Evolutionary conservation across 2,888 invertebrate genomes (phyloP), one percentile per base, ranked within the genome.

Genomic region (Lithophane socia): DNA sequence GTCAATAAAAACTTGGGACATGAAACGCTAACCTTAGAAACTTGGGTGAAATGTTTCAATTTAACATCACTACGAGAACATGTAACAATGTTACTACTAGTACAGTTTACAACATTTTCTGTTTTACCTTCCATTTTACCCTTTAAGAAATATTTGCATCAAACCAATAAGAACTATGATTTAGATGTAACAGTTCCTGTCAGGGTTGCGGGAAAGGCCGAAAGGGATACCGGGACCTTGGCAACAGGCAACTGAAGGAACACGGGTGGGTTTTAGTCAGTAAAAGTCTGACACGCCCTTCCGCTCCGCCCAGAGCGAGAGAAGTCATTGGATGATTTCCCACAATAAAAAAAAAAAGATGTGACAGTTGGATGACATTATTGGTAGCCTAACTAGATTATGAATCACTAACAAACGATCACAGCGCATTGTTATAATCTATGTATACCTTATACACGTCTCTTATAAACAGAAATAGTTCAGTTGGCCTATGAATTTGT

Each of bases 1-100:
- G 72, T 60, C 77, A 74, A 68, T 77, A 79, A 86, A 75, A 78
- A 74, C 66, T 68, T 75, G 63, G 58, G 71, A 66, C 60, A 75
- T 61, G 42, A 73, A 76, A 73, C 24, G 42, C 54, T 66, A 47
- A 67, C 63, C 63, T 42, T n/a, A 44, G 44, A 73, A 82, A 73
- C 54, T 80, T 84, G 16, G 70, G 66, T 61, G 63, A 56, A 76
- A 76, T 73, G 58, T 70, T 76, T 37, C 64, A 76, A n/a, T 83
- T 52, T 71, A 61, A 60, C 42, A 63, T 68, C 16, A 71, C 54
- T 60, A 52, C 21, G 58, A 18, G 13, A 67, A 67, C 24, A 52
- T 52, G 52, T 67, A 21, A 72, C 71, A 54, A 42, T 58, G 18
- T 58, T 77, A n/a, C 10, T 8, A 52, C 47, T 60, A 24, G 42